Evolutionary conservation across 2,888 invertebrate species (phyloP).

Genomic region (Adelphocoris suturalis): DNA sequence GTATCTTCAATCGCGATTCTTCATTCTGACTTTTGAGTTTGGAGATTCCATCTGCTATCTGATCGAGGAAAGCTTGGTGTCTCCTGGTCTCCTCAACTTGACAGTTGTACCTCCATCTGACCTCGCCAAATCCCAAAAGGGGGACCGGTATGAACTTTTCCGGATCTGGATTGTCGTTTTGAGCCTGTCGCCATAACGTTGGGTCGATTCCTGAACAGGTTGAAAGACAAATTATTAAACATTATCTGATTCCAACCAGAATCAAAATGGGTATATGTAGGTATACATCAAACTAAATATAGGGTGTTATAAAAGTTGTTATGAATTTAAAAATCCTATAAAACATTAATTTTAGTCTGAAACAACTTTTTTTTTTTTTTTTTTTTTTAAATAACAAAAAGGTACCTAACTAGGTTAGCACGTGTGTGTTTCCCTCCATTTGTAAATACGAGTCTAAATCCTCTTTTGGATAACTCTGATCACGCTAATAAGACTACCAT

Average conservation of each 20-base stretch:
- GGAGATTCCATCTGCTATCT: constrained; percentile 88
- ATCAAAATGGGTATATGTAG: not conserved
- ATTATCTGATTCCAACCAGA: not conserved
- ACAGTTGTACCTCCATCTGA: constrained; percentile 87
- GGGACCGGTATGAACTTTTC: constrained; percentile 94
- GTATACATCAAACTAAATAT: no score
- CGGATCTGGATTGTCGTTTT: constrained; percentile 96
- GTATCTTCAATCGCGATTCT: constrained; percentile 88
- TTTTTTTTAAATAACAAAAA: no score
- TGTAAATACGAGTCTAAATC: no score
- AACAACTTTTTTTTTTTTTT: no score
- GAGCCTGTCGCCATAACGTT: constrained; percentile 97
- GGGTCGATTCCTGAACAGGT: constrained; percentile 88
- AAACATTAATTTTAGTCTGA: no score
- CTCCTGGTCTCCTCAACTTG: constrained; percentile 91
- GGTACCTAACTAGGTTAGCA: no score
- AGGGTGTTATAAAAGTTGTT: no score
- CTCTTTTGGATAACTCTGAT: no score
- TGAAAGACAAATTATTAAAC: not conserved
- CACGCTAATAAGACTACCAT: no score
- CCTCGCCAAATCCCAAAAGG: constrained; percentile 90
- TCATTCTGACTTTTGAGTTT: constrained; percentile 90
- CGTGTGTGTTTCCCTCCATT: no score
- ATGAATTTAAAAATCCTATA: no score
- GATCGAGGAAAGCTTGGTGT: constrained; percentile 89